Conservation (phyloP, 1,140 invertebrate genomes). For the Cydia pomonella region DNA sequence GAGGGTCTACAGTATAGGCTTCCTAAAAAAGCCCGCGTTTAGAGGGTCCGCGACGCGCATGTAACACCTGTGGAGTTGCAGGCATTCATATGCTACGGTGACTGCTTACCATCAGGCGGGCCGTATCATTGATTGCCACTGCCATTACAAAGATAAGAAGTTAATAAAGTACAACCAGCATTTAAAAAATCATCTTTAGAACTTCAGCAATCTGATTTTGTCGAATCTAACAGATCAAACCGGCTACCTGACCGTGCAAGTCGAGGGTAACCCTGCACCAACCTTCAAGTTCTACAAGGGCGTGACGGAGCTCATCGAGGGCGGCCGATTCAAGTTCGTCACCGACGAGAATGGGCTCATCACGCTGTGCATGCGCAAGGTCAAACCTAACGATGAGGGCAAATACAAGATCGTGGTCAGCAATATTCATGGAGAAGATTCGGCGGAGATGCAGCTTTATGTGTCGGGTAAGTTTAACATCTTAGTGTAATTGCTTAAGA, state of each 20-base stretch:
- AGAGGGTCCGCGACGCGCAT: no score
- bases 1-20: no score
- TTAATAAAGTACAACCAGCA: no score
- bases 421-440: conserved; percentile 96
- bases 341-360: conserved; percentile 95
- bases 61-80: no score
- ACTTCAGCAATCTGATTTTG: background rate
- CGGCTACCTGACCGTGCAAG: conserved; percentile 92
- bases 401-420: conserved; percentile 96
- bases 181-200: background rate
- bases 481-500: background rate
- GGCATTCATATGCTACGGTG: no score
- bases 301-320: conserved; percentile 94
- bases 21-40: no score
- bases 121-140: no score
- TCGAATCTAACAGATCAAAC: conserved; percentile 90
- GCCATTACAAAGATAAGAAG: no score
- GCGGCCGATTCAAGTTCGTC: conserved; percentile 94
- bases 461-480: conserved; percentile 90
- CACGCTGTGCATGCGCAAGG: conserved; percentile 96
- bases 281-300: conserved; percentile 98
- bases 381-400: conserved; percentile 98
- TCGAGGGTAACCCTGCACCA: conserved; percentile 95
- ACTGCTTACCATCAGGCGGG: no score
- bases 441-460: conserved; percentile 96